Evolutionary conservation across 2,888 invertebrate species (phyloP), one percentile per base, ranked within the genome.

Genomic region (Diaperis boleti): DNA sequence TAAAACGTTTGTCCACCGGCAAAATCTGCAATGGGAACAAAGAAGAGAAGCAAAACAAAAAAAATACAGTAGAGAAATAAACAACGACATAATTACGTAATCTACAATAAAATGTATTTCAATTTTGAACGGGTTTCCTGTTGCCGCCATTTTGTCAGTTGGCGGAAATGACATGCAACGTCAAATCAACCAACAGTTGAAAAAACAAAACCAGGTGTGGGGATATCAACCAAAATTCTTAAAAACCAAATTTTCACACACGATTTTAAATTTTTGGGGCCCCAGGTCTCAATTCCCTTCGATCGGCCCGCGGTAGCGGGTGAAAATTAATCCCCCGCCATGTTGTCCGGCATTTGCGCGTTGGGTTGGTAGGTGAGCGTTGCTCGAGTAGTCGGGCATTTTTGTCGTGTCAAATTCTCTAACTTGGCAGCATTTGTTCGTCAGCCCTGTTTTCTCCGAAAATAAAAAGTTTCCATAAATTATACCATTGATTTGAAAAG

Each of bases 371-470:
- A 17, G 15, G 15, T 33, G 37, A 54, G 31, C 61, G 26, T 41
- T 26, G 37, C 52, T 14, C 31, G 14, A 59, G 44, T 18, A 17
- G 59, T 63, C 54, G 55, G 59, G 55, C 60, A 64, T 70, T 70
- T 72, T 70, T 69, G 65, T 67, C 69, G 70, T 67, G 69, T 72
- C 69, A 72, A 70, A 70, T 60, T 72, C 74, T 74, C 69, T 73
- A 79, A 77, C 78, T 81, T 81, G 81, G 81, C 81, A 81, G 80
- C 81, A 81, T 81, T 82, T 81, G 81, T 80, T 80, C 69, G 80
- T 80, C 81, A 82, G 81, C 82, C 79, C 81, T 82, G 81, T 76
- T 81, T 80, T 78, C 74, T 64, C 70, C 68, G 62, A 73, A 80
- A 80, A 81, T 79, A 75, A 78, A 80, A 80, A 80, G 80, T 80